phyloP scores from a whole-genome alignment of 2,888 invertebrate genomes.

The Apomyelois bistriatella region DNA sequence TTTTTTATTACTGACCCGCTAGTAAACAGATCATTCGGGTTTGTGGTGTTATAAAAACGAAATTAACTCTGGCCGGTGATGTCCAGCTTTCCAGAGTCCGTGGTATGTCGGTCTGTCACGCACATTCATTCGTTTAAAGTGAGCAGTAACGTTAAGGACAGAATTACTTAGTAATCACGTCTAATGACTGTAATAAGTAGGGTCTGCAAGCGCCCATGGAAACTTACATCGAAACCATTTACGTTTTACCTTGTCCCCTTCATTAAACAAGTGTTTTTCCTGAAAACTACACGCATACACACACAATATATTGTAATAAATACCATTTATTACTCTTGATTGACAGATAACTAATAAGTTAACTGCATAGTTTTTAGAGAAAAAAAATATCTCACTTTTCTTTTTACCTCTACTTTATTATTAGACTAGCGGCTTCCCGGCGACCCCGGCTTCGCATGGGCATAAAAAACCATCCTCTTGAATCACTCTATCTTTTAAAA shows the following conservation, averaged over 20 bases:
- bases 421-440: too few species aligned
- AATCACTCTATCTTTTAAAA: too few species aligned
- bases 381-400: too few species aligned
- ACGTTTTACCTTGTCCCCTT: not conserved
- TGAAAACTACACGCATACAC: too few species aligned
- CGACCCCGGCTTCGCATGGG: too few species aligned
- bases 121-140: conserved; percentile 52
- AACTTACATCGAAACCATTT: not conserved
- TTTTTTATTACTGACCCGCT: conserved; percentile 79
- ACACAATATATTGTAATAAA: too few species aligned
- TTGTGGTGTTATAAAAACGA: conserved; percentile 80
- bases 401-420: too few species aligned
- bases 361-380: too few species aligned
- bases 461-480: too few species aligned
- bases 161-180: conserved; percentile 40
- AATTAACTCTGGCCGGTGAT: conserved; percentile 75
- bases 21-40: conserved; percentile 80
- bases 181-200: conserved; percentile 24
- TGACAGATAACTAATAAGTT: too few species aligned
- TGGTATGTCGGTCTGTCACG: conserved; percentile 60
- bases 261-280: not conserved
- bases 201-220: conserved; percentile 12
- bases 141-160: conserved; percentile 41
- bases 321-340: too few species aligned
- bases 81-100: conserved; percentile 53